A percentile compares a stretch with the other conserved stretches of the same genome.
Evolutionary conservation across 2,797 vertebrate genomes (phyloP).

Genomic region (Tadarida brasiliensis): DNA sequence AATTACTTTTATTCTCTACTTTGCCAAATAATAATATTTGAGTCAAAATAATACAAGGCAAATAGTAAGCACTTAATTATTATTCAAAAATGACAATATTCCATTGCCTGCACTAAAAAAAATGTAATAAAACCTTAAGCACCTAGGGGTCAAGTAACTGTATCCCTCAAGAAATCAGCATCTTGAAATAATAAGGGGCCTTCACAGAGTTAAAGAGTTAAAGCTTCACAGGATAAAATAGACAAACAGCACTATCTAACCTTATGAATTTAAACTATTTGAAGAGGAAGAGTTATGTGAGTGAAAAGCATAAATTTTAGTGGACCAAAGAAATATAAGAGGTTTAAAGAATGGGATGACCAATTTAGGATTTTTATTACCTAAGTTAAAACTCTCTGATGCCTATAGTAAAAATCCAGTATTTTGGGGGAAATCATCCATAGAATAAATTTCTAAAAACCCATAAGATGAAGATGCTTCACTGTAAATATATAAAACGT

Average conservation of each 20-base stretch:
- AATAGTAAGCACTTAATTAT: slow-evolving; percentile 49
- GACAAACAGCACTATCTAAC: neutral
- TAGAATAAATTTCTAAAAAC: slow-evolving; percentile 53
- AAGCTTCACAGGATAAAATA: neutral
- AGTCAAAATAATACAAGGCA: slow-evolving; percentile 3
- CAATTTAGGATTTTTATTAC: slow-evolving; percentile 59
- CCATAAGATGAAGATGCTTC: slow-evolving; percentile 9
- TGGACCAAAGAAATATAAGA: slow-evolving; percentile 16
- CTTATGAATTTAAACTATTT: slow-evolving; percentile 60
- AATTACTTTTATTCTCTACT: slow-evolving; percentile 46
- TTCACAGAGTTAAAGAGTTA: slow-evolving; percentile 49
- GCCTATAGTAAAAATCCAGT: slow-evolving; percentile 35
- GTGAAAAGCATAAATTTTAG: slow-evolving; percentile 51
- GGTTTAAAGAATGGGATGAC: slow-evolving; percentile 22
- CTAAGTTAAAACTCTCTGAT: slow-evolving; percentile 5
- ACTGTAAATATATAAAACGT: slow-evolving; percentile 65
- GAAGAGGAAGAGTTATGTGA: slow-evolving; percentile 26
- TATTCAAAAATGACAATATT: slow-evolving; percentile 52
- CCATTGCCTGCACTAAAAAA: neutral
- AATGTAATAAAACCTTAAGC: slow-evolving; percentile 26
- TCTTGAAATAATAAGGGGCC: neutral
- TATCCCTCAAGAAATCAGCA: slow-evolving; percentile 55
- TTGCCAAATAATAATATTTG: slow-evolving; percentile 46
- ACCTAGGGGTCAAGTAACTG: neutral
- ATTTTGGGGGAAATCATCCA: neutral